Evolutionary conservation across 2,113 vertebrate species (phyloP).

Genomic region (Atherinomorus stipes): DNA sequence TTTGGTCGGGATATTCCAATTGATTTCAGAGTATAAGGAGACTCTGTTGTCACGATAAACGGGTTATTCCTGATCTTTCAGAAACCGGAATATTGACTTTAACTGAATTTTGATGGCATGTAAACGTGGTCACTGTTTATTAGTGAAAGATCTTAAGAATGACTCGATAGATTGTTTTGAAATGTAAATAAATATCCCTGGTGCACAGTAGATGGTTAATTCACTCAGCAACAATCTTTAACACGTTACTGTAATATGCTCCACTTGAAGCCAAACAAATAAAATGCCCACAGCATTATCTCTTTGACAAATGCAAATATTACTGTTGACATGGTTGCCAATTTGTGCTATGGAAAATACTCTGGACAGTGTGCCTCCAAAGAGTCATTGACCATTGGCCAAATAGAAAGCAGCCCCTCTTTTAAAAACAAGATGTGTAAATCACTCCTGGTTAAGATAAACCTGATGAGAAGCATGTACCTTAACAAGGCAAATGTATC

Average conservation of each 20-base stretch:
- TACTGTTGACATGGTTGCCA: conserved; percentile 12
- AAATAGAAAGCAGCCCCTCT: conserved; percentile 39
- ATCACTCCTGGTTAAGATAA: conserved; percentile 54
- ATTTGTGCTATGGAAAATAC: conserved; percentile 43
- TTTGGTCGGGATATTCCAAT: no score
- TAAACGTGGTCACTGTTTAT: no score
- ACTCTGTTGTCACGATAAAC: no score
- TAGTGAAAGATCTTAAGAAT: no score
- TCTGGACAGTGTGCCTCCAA: conserved; percentile 27
- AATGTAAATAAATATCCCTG: background rate
- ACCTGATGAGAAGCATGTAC: conserved; percentile 45
- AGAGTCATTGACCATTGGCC: conserved; percentile 37
- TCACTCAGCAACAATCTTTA: background rate
- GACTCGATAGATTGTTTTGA: background rate
- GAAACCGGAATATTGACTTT: no score
- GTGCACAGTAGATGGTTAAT: background rate
- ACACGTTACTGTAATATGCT: background rate
- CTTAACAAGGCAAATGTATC: conserved; percentile 56
- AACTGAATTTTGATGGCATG: no score
- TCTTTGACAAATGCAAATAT: conserved; percentile 26
- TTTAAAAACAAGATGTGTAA: conserved; percentile 47
- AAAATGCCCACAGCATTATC: background rate
- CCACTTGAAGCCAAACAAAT: no score
- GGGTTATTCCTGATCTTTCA: no score
- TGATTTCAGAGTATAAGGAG: no score